Evolutionary conservation across 1,140 invertebrate species (phyloP), one percentile per base, ranked within the genome.

Genomic region (Drosophila suzukii): DNA sequence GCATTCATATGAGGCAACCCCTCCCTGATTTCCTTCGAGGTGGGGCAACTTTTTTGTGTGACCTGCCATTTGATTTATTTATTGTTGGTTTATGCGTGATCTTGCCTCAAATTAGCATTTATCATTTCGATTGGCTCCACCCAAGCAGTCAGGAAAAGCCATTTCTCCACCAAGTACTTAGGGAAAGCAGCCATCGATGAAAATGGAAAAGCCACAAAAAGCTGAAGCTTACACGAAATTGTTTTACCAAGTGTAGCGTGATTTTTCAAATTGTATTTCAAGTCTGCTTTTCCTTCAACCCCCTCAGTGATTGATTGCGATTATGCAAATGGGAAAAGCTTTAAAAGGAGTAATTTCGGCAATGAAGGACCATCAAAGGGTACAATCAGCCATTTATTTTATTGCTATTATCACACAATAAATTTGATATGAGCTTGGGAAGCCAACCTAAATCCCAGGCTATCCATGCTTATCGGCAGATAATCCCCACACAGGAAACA

Each of bases 71-170:
- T 89, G 89, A 91, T 91, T 91, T 91, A 91, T 91, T 79, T 90
- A 89, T 90, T 90, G 84, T 89, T 91, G 89, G 81, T 89, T 89
- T 80, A 88, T 91, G 90, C 89, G 89, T 91, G 89, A 91, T 91
- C 89, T 89, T 85, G 89, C 84, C 78, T 91, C 81, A 74, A 91
- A 91, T 91, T 91, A 91, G 84, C 78, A 89, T 91, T 91, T 91
- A 90, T 91, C 89, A 91, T 88, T 83, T 68, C 59, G 59, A 81
- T 53, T 81, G 58, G 57, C 61, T 58, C 65, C 68, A 44, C 47
- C 55, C 74, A 54, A 10, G 32, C 24, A 60, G 44, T 58, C 20
- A 10, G 7, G 12, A 44, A 58, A 27, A 34, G 10, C 44, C 27
- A 60, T 60, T 43, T 66, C n/a, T 34, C 67, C 41, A 11, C 44